A percentile compares a stretch with the other conserved stretches of the same genome.
Conservation (phyloP, 2,113 vertebrate genomes). For the Lophius piscatorius region DNA sequence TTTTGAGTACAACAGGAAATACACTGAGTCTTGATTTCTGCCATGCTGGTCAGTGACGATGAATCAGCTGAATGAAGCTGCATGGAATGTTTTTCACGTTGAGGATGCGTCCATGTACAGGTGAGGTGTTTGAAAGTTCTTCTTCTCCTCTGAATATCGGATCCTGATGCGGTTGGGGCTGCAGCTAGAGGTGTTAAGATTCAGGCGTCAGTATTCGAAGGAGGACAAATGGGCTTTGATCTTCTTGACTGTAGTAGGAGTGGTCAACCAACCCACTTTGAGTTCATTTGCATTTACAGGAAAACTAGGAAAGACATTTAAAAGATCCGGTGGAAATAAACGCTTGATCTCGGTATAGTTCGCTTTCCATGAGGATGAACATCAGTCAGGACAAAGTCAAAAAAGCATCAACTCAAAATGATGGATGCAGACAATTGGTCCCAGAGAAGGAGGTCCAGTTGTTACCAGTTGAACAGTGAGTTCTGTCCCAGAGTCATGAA, state of each 20-base stretch:
- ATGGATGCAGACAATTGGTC: slow-evolving; percentile 14
- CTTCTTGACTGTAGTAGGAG: not conserved
- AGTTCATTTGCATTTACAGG: not conserved
- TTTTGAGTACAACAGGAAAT: slow-evolving; percentile 1
- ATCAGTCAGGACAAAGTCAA: slow-evolving; percentile 9
- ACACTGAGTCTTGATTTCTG: not conserved
- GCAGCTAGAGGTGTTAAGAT: not conserved
- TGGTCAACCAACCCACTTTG: not conserved
- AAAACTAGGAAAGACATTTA: not conserved
- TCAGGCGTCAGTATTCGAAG: slow-evolving; percentile 23
- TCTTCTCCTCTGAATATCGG: too few relatives aligned
- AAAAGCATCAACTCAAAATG: slow-evolving; percentile 6
- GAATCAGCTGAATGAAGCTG: too few relatives aligned
- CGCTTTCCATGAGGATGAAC: not conserved
- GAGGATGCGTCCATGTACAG: too few relatives aligned
- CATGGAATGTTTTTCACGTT: too few relatives aligned
- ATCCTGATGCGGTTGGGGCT: too few relatives aligned
- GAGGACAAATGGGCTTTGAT: too few relatives aligned
- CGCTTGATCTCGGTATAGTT: not conserved
- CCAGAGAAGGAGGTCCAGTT: slow-evolving; percentile 14
- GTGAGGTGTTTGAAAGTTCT: too few relatives aligned
- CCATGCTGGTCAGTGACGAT: too few relatives aligned
- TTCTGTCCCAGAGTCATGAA: slow-evolving; percentile 96
- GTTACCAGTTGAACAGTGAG: slow-evolving; percentile 89
- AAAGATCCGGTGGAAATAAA: not conserved